Evolutionary conservation across 2,113 vertebrate genomes (phyloP).

Genomic region (Paracyprichromis sp.): DNA sequence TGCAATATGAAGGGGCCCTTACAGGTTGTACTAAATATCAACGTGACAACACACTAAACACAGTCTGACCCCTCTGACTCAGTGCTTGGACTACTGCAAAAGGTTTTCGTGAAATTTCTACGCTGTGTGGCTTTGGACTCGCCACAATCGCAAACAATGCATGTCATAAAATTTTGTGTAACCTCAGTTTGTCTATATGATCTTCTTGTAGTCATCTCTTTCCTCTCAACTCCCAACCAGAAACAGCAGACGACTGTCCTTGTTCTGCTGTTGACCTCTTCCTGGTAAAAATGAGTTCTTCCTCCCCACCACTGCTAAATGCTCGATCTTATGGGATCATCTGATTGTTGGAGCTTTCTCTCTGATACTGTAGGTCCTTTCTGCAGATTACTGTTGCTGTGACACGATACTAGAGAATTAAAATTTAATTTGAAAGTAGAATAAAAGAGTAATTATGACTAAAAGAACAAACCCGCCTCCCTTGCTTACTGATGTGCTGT

Average conservation of each 20-base stretch:
- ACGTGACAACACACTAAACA: neutral
- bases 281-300: neutral
- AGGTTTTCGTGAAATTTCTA: neutral
- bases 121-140: neutral
- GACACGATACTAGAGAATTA: neutral
- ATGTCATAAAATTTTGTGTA: neutral
- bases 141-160: neutral
- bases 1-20: neutral
- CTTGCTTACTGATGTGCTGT: neutral
- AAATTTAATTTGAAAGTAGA: neutral
- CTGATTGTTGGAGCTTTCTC: neutral
- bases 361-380: neutral
- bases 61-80: neutral
- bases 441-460: neutral
- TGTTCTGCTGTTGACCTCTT: neutral
- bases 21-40: neutral
- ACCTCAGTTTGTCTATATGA: neutral
- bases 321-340: neutral
- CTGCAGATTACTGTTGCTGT: neutral
- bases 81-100: neutral
- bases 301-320: neutral
- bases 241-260: neutral
- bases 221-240: neutral
- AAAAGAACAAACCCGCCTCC: neutral
- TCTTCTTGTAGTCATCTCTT: neutral